Conservation (phyloP, 2,888 invertebrate species). For the Thyatira batis region DNA sequence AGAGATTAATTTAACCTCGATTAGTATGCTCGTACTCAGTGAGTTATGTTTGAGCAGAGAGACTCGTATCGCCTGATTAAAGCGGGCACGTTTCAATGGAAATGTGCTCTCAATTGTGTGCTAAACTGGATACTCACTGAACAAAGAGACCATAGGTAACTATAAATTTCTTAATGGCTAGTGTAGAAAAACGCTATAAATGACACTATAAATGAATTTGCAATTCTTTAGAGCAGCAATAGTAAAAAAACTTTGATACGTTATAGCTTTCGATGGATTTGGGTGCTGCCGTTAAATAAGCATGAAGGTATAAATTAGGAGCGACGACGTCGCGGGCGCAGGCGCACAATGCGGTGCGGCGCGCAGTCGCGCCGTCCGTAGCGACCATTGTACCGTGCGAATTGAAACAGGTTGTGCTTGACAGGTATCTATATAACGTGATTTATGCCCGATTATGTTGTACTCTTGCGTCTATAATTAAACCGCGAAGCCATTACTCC, state of each 20-base stretch:
- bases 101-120: conserved; percentile 75
- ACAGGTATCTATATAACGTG: conserved; percentile 76
- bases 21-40: conserved; percentile 23
- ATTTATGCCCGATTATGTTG: conserved; percentile 79
- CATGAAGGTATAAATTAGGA: conserved; percentile 80
- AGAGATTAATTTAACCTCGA: conserved; percentile 20
- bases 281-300: conserved; percentile 64
- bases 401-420: conserved; percentile 80
- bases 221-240: conserved; percentile 58
- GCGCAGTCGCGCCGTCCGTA: conserved; percentile 43
- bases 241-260: conserved; percentile 60
- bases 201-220: conserved; percentile 63
- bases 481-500: conserved; percentile 72
- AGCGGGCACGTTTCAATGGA: conserved; percentile 64
- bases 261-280: conserved; percentile 58
- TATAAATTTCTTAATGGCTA: conserved; percentile 66
- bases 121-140: conserved; percentile 66
- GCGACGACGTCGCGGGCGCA: conserved; percentile 51
- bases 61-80: conserved; percentile 52
- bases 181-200: conserved; percentile 61
- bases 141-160: conserved; percentile 59
- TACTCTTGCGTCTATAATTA: conserved; percentile 73
- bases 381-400: conserved; percentile 68
- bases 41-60: conserved; percentile 42
- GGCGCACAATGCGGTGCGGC: conserved; percentile 58